A percentile compares a stretch with the other conserved stretches of the same genome.
phyloP scores from a whole-genome alignment of 2,888 invertebrate species.

The Troides helena region DNA sequence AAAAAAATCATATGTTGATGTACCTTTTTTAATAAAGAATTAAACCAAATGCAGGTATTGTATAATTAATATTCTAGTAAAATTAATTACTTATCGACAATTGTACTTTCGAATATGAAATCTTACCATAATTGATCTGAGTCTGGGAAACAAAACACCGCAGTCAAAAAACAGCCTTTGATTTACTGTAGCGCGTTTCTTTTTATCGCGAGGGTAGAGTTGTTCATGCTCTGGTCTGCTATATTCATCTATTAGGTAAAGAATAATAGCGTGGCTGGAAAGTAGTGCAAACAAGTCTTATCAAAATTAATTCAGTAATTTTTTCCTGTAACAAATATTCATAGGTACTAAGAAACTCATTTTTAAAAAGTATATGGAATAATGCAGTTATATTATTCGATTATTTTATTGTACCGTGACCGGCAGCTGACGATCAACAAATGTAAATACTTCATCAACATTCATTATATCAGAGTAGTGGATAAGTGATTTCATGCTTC shows the following conservation, averaged over 20 bases:
- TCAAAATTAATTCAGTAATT: background rate
- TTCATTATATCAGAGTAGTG: no score
- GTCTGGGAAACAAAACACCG: conserved; percentile 62
- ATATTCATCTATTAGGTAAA: conserved; percentile 64
- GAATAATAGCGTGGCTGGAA: conserved; percentile 67
- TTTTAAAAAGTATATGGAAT: no score
- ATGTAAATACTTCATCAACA: no score
- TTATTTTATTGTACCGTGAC: no score
- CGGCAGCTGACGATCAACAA: no score
- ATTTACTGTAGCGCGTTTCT: conserved; percentile 56
- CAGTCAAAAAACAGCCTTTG: conserved; percentile 67
- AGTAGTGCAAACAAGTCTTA: background rate
- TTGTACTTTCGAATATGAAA: background rate
- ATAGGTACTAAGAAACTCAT: no score
- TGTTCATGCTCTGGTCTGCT: conserved; percentile 52
- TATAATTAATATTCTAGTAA: background rate
- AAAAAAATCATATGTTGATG: no score
- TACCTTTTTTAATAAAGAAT: no score
- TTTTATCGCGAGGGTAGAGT: conserved; percentile 56
- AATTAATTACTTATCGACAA: background rate
- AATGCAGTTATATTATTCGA: no score
- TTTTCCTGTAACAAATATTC: no score
- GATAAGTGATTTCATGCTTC: no score
- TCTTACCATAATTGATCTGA: conserved; percentile 65
- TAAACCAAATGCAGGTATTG: background rate